phyloP scores from a whole-genome alignment of 92 coral and sea anemone species.

The Zoanthus sansibaricus region DNA sequence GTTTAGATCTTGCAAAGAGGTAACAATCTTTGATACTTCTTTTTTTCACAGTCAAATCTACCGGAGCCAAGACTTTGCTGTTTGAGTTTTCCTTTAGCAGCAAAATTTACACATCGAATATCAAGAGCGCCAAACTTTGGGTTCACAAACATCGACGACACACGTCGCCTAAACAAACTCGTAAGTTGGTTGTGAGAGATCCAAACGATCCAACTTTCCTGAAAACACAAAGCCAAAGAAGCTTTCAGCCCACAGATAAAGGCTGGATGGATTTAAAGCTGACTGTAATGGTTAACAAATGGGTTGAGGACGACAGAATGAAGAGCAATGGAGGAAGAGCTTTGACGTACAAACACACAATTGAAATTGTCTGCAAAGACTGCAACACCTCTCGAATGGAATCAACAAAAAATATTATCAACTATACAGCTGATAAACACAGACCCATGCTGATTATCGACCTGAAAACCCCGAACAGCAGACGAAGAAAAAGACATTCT shows the following conservation, averaged over 20 bases:
- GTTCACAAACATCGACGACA: constrained; percentile 9
- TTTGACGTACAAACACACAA: constrained; percentile 15
- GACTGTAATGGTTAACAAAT: constrained; percentile 41
- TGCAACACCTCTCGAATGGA: constrained; percentile 16
- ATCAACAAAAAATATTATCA: constrained; percentile 33
- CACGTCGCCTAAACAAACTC: not conserved
- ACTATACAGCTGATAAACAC: constrained; percentile 55
- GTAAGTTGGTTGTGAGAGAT: constrained; percentile 24
- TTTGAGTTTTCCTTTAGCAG: not conserved
- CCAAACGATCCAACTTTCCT: not conserved
- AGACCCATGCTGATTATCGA: constrained; percentile 73
- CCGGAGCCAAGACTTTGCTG: not conserved
- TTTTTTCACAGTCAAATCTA: constrained; percentile 7
- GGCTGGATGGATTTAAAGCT: constrained; percentile 62
- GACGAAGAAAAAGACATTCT: constrained; percentile 48
- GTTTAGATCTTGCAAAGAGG: not conserved
- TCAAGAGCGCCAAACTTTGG: constrained; percentile 20
- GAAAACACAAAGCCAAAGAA: constrained; percentile 27
- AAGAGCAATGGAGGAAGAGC: constrained; percentile 36
- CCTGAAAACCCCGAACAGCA: constrained; percentile 45
- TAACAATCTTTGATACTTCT: not conserved
- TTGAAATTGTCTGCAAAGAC: constrained; percentile 64
- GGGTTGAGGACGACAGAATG: constrained; percentile 54
- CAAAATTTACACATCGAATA: constrained; percentile 5
- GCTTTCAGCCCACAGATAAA: constrained; percentile 20